Conservation (phyloP, 2,797 vertebrate species). For the Muraenolepis orangiensis region DNA sequence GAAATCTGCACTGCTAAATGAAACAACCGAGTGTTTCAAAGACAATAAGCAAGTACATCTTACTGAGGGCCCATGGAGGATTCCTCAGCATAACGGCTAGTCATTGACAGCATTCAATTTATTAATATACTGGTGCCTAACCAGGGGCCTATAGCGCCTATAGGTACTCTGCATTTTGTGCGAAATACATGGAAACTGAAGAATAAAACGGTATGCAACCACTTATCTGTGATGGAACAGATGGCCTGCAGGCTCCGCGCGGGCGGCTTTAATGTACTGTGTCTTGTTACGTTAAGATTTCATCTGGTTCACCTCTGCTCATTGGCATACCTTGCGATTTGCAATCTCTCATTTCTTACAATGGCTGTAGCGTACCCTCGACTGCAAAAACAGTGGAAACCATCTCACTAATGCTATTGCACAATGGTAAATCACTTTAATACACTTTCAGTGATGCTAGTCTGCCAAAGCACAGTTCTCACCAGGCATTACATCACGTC, state of each 20-base stretch:
- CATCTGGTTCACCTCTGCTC: conserved; percentile 63
- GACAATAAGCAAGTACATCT: conserved; percentile 1
- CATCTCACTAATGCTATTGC: conserved; percentile 74
- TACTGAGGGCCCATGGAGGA: neutral
- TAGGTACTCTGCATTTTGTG: conserved; percentile 15
- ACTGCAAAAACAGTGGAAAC: conserved; percentile 54
- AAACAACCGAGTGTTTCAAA: neutral
- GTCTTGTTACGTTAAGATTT: conserved; percentile 43
- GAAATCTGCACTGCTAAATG: neutral
- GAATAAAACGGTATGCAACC: conserved; percentile 24
- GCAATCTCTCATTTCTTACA: conserved; percentile 53
- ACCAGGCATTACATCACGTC: conserved; percentile 60
- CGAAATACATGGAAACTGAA: conserved; percentile 24
- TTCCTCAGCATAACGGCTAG: conserved; percentile 9
- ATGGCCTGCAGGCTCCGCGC: conserved; percentile 48
- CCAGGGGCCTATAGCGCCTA: conserved; percentile 5
- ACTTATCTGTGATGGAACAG: conserved; percentile 48
- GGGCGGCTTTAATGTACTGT: conserved; percentile 46
- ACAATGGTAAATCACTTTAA: conserved; percentile 71
- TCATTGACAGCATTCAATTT: conserved; percentile 3
- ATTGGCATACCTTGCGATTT: conserved; percentile 66
- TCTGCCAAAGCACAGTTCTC: conserved; percentile 45
- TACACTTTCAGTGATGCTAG: conserved; percentile 52
- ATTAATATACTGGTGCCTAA: conserved; percentile 10
- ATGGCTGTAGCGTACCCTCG: conserved; percentile 51